phyloP scores from a whole-genome alignment of 2,888 invertebrate species.

The Aelia acuminata region DNA sequence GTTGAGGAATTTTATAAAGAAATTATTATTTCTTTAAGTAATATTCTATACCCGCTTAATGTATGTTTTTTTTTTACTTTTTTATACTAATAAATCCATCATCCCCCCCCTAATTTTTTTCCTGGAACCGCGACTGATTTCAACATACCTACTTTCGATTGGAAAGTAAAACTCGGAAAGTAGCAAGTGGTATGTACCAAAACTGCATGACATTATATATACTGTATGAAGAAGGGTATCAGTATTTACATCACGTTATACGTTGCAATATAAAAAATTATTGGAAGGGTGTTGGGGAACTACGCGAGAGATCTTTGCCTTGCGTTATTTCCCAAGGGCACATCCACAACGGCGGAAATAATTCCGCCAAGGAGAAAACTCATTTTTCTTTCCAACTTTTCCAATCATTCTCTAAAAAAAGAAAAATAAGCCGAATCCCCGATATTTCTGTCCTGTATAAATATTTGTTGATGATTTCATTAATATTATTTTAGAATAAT shows the following conservation, averaged over 20 bases:
- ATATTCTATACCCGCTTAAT: no score
- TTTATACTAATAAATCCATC: no score
- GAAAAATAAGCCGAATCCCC: neutral
- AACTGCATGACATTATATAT: no score
- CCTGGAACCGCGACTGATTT: no score
- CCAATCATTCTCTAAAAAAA: neutral
- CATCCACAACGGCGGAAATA: neutral
- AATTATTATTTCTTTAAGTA: no score
- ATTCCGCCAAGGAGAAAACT: neutral
- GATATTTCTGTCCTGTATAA: fast-evolving
- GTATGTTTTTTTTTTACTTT: no score
- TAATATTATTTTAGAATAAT: neutral
- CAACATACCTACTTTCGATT: no score
- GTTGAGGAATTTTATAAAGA: no score
- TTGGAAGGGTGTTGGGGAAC: neutral
- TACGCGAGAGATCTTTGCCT: neutral
- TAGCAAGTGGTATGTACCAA: no score
- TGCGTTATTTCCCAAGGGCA: neutral
- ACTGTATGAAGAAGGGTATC: neutral
- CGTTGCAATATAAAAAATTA: neutral
- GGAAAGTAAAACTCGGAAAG: no score
- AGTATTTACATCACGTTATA: neutral
- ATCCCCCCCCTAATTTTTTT: no score
- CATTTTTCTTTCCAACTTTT: neutral
- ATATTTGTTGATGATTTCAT: no score